Conservation (phyloP, 2,797 vertebrate species). For the Glossophaga mutica region DNA sequence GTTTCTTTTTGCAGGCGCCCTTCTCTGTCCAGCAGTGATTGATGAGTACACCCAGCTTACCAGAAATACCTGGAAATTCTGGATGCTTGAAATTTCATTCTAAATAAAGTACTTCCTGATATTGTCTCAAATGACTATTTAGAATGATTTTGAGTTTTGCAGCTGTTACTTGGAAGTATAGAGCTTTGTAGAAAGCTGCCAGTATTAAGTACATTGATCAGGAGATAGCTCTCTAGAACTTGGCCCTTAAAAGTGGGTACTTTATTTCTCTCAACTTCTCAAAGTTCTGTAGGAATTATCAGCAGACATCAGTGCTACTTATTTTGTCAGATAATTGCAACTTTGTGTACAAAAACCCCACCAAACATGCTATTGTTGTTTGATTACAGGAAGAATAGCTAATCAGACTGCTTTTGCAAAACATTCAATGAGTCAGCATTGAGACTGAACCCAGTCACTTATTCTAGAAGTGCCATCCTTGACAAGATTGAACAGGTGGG, state of each 20-base stretch:
- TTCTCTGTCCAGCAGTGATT: not conserved
- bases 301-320: not conserved
- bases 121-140: not conserved
- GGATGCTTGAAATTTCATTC: not conserved
- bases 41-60: not conserved
- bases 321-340: not conserved
- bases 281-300: not conserved
- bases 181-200: not conserved
- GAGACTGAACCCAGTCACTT: conserved; percentile 53
- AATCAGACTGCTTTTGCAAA: not conserved
- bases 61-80: not conserved
- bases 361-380: not conserved
- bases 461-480: conserved; percentile 51
- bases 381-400: not conserved
- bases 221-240: not conserved
- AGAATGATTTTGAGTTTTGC: not conserved
- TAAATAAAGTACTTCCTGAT: not conserved
- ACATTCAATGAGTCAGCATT: conserved; percentile 47
- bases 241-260: not conserved
- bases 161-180: not conserved
- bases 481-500: conserved; percentile 20
- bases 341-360: not conserved
- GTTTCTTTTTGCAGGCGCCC: not conserved
- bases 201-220: not conserved
- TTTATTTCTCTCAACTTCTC: not conserved